A percentile compares a stretch with the other conserved stretches of the same genome.
These are phyloP conservation scores for Procavia capensis DNA, from an alignment of 2,113 vertebrate genomes.

Conservation along the genomic window DNA sequence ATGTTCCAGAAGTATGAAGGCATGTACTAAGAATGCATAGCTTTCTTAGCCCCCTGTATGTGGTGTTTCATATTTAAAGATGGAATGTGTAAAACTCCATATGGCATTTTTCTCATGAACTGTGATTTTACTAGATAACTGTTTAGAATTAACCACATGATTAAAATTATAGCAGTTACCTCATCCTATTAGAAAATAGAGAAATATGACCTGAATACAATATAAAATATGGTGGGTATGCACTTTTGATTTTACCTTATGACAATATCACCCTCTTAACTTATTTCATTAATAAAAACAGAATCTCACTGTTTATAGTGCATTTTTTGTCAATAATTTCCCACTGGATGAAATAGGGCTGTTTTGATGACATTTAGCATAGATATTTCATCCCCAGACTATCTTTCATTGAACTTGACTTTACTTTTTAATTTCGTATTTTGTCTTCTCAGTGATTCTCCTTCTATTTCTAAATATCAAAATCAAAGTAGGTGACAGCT, in stretches of 20 bases:
- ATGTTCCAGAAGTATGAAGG: neutral
- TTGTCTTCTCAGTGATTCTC: slow-evolving; percentile 37
- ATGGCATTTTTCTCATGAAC: slow-evolving; percentile 51
- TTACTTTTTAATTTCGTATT: slow-evolving; percentile 52
- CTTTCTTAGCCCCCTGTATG: neutral
- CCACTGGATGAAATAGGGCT: neutral
- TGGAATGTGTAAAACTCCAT: neutral
- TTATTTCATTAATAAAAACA: neutral
- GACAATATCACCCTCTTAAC: neutral
- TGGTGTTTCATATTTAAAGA: slow-evolving; percentile 48
- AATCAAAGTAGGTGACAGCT: neutral
- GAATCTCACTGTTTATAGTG: neutral
- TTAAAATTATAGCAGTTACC: slow-evolving; percentile 53
- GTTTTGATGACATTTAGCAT: neutral
- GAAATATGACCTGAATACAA: neutral
- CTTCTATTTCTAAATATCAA: neutral
- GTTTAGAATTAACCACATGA: slow-evolving; percentile 49
- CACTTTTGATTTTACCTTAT: neutral
- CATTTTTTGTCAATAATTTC: neutral
- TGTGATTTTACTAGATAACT: slow-evolving; percentile 64
- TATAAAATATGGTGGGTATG: neutral
- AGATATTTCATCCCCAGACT: neutral
- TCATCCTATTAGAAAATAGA: slow-evolving; percentile 8
- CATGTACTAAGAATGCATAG: neutral
- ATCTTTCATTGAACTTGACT: neutral